These are phyloP conservation scores for Otolemur garnettii DNA, from an alignment of 2,113 vertebrate genomes.

Conservation along the genomic window DNA sequence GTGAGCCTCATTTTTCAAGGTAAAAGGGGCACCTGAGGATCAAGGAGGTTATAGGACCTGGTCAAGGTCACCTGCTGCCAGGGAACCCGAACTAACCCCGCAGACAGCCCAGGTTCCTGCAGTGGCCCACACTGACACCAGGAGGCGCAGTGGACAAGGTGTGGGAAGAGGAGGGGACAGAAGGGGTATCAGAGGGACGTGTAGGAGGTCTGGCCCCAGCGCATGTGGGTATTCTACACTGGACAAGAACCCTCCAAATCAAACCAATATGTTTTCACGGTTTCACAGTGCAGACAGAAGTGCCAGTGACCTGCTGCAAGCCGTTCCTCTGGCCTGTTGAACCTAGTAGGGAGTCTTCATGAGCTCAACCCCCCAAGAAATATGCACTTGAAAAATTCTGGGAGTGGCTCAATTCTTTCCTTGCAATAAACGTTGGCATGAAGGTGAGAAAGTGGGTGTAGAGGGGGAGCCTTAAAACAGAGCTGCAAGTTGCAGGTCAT, in stretches of 20 bases:
- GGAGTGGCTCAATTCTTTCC: background rate
- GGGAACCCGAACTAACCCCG: background rate
- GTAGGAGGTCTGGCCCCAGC: fast-evolving
- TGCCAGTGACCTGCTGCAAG: background rate
- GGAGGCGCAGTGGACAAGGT: background rate
- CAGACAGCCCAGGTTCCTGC: background rate
- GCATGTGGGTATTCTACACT: background rate
- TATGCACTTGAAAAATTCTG: background rate
- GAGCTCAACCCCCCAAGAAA: background rate
- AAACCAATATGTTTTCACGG: background rate
- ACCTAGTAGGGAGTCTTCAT: background rate
- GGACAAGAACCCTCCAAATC: background rate
- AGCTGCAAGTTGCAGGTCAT: background rate
- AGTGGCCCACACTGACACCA: background rate
- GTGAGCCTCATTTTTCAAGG: background rate
- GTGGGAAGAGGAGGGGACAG: fast-evolving
- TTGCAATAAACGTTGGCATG: background rate
- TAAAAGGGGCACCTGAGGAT: background rate
- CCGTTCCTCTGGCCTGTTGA: background rate
- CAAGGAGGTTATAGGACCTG: background rate
- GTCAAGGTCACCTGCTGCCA: background rate
- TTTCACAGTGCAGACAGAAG: background rate
- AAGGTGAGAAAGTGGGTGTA: background rate
- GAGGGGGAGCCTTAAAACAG: background rate
- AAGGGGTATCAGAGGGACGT: background rate